Conservation (phyloP, 1,140 invertebrate genomes). For the Pollicipes pollicipes region DNA sequence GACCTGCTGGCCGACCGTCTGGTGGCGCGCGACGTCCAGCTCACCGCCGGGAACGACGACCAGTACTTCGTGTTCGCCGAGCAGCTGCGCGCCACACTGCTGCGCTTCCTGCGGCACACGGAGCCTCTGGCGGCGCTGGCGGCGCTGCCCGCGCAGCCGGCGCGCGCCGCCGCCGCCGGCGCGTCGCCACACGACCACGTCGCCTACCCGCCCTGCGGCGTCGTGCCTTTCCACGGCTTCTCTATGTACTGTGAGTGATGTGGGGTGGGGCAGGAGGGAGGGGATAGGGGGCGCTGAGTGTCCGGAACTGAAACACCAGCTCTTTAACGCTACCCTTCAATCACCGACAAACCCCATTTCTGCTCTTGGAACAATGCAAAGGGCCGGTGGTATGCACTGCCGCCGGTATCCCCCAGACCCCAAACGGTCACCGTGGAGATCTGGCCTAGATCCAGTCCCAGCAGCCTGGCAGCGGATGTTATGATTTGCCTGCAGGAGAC, state of each 20-base stretch:
- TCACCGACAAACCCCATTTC: no score
- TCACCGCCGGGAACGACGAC: constrained; percentile 90
- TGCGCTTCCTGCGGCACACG: constrained; percentile 81
- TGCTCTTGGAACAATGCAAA: no score
- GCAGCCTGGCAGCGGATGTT: no score
- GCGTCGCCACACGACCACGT: constrained; percentile 29
- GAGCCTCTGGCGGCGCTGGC: constrained; percentile 39
- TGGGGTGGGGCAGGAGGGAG: no score
- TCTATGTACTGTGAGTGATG: constrained; percentile 84
- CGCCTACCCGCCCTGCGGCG: constrained; percentile 79
- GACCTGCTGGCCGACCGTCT: constrained; percentile 85
- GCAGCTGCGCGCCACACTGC: constrained; percentile 80
- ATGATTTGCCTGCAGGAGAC: no score
- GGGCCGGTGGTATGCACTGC: no score
- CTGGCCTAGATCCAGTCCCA: no score
- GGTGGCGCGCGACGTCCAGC: constrained; percentile 72
- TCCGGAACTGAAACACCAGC: no score
- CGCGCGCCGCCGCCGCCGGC: not conserved
- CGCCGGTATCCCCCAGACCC: no score
- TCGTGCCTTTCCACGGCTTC: constrained; percentile 92
- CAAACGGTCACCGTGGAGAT: no score
- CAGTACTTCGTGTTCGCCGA: constrained; percentile 98
- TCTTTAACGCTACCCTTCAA: no score
- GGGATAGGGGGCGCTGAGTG: no score
- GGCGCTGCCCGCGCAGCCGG: constrained; percentile 27